Evolutionary conservation across 2,888 invertebrate species (phyloP).

Genomic region (Cabera pusaria): DNA sequence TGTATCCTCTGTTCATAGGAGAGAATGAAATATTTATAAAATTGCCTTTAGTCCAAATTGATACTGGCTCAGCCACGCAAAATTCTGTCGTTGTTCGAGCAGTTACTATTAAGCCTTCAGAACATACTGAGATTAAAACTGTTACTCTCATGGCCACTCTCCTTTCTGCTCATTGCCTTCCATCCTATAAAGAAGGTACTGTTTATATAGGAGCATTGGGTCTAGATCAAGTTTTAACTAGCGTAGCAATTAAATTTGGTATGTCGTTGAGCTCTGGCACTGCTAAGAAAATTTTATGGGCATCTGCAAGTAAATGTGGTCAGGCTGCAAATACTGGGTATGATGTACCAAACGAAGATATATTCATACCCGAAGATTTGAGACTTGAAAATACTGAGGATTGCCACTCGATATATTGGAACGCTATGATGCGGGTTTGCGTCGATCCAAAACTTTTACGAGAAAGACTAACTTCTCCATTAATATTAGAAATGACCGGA

Average conservation of each 20-base stretch:
- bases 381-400: constrained; percentile 29
- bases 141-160: constrained; percentile 59
- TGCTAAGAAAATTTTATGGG: constrained; percentile 61
- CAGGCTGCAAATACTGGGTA: constrained; percentile 51
- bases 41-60: constrained; percentile 45
- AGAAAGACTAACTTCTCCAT: constrained; percentile 46
- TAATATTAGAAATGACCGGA: constrained; percentile 69
- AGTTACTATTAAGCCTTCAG: constrained; percentile 35
- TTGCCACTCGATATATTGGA: constrained; percentile 66
- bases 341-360: constrained; percentile 54
- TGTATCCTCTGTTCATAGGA: constrained; percentile 64
- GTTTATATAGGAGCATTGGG: constrained; percentile 60
- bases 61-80: constrained; percentile 46
- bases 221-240: constrained; percentile 48
- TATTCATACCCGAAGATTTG: constrained; percentile 55
- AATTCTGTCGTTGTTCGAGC: constrained; percentile 50
- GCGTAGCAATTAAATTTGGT: constrained; percentile 52
- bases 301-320: constrained; percentile 52
- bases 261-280: constrained; percentile 51
- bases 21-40: constrained; percentile 50
- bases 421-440: constrained; percentile 65
- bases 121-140: constrained; percentile 28
- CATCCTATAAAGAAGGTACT: constrained; percentile 59
- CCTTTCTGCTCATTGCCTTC: constrained; percentile 68
- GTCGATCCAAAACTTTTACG: constrained; percentile 50